A percentile compares a stretch with the other conserved stretches of the same genome.
phyloP scores from a whole-genome alignment of 2,113 vertebrate genomes.

The Eonycteris spelaea region DNA sequence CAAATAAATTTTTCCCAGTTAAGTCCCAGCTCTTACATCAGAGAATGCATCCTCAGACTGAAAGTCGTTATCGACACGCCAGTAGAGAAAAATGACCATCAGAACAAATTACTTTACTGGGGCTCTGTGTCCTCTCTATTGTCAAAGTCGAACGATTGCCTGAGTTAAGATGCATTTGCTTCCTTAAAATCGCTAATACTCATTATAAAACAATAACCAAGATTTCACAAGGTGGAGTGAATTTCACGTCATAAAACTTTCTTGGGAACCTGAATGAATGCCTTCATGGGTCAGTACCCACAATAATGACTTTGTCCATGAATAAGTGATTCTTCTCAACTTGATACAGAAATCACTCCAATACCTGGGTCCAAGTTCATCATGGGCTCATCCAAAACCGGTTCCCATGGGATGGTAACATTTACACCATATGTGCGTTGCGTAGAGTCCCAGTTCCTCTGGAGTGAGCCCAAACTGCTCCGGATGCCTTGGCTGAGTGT shows the following conservation, averaged over 20 bases:
- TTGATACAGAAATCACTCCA: background rate
- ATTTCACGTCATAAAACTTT: background rate
- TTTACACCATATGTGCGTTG: background rate
- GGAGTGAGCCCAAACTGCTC: background rate
- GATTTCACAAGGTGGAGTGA: background rate
- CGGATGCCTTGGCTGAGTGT: background rate
- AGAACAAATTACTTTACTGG: background rate
- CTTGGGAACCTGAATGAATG: background rate
- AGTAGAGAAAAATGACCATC: background rate
- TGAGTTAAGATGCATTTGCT: background rate
- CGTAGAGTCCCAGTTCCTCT: background rate
- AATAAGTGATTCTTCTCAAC: background rate
- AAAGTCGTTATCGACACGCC: slow-evolving; percentile 5
- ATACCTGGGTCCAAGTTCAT: background rate
- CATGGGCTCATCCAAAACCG: slow-evolving; percentile 7
- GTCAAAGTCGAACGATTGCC: background rate
- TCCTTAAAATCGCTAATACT: background rate
- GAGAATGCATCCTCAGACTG: background rate
- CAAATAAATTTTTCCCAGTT: slow-evolving; percentile 13
- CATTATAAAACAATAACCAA: background rate
- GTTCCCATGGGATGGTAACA: background rate
- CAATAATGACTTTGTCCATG: background rate
- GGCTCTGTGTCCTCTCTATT: background rate
- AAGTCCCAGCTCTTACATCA: slow-evolving; percentile 34
- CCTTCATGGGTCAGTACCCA: background rate